Base-by-base conservation (phyloP, 1,140 invertebrate genomes). In the Zaprionus ornatus region DNA sequence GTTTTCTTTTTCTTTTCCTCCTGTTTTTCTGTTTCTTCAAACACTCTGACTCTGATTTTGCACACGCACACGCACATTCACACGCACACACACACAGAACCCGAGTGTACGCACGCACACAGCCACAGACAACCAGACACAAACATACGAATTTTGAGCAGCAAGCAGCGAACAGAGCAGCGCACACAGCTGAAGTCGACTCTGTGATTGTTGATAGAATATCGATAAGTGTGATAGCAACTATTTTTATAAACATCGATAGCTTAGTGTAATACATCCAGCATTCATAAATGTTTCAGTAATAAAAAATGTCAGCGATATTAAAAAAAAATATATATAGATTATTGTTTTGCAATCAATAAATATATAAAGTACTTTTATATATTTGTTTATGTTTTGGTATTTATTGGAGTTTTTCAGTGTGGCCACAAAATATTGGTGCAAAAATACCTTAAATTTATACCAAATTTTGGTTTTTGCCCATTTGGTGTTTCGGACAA, bases 131-230 rank as follows among this genome's bases (percentile, higher is more conserved):
- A 42, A 55, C 35, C 65, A 35, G 56, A 45, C 65, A 61, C 71
- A 74, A 68, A 74, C 71, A 69, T 74, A 74, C 65, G 65, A 68
- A 68, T 59, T 57, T 25, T 19, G 50, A 55, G 50, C 69, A 54
- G 65, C 50, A 32, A 74, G 48, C 71, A 68, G 69, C 35, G 60
- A 52, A 48, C 50, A 60, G 40, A 68, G 65, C 71, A 74, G 71
- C 57, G 37, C 48, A 74, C 72, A 70, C 72, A 74, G 72, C 72
- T 74, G 72, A 70, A 74, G 54, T 57, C 29, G 60, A 70, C 66
- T 70, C 52, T 45, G 59, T 67, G 17, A 74, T 74, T 74, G 72
- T 74, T 74, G 66, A 74, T 74, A 70, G 63, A 57, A 70, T 70
- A 70, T 74, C 72, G 66, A 74, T 70, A 70, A 35, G 32, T 25